Evolutionary conservation across 2,113 vertebrate genomes (phyloP), one percentile per base, ranked within the genome.

Genomic region (Sardina pilchardus): DNA sequence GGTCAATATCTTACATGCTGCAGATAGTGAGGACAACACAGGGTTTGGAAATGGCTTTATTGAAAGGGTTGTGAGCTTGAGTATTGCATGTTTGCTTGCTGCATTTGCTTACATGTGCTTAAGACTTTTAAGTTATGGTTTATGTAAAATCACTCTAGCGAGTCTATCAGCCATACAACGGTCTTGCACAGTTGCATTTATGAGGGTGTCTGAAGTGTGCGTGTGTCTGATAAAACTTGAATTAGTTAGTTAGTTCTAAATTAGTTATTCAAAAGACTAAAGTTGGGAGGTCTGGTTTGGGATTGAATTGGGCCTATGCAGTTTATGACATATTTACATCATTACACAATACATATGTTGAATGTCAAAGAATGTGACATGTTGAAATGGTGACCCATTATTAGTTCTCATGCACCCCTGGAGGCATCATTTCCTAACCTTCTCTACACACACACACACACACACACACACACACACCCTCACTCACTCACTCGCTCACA

Each of bases 381-480:
- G 30, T 67, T 80, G 34, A 63, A 39, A 34, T 71, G 16, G 56
- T 85, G 86, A 85, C 67, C 87, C 84, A 82, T 47, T 39, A 59
- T 50, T 21, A 81, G 24, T 82, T n/a, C 47, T 5, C 21, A 83
- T 84, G 26, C 56, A 50, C 44, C 87, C 83, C 89, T n/a, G 30
- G 45, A 47, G 21, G 75, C n/a, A 48, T 36, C 17, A 43, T 34
- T 75, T 36, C 24, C 14, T 9, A 26, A 34, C 4, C 44, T 17
- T 30, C 14, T 88, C 34, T 81, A 26, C 75, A 12, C 10, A 36
- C 63, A 36, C 36, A 88, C 19, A 81, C 0, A 19, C 50, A 86
- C 0, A 12, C 10, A 36, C 63, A 36, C 36, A 88, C 19, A 81
- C 0, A 19, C 50, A 86, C 39, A n/a, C 21, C 56, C 48, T 50